Percentiles rank a stretch among this genome's conserved stretches.
phyloP scores from a whole-genome alignment of 2,797 vertebrate species.

The Erethizon dorsatum region DNA sequence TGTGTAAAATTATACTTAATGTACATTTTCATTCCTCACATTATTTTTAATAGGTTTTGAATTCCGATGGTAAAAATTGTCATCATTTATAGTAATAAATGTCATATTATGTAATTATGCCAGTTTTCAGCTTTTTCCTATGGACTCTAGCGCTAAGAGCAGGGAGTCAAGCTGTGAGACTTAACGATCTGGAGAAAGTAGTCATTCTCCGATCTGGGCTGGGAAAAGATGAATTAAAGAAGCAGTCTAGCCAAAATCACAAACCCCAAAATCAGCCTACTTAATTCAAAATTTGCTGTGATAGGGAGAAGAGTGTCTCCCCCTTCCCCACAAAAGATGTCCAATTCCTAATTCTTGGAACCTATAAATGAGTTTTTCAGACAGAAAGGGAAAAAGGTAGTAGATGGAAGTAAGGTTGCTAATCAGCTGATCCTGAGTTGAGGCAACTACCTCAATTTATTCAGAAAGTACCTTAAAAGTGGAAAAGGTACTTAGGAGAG shows the following conservation, averaged over 20 bases:
- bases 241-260: neutral
- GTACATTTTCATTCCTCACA: neutral
- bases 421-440: neutral
- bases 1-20: constrained; percentile 44
- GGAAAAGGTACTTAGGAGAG: neutral
- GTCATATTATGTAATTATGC: neutral
- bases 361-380: neutral
- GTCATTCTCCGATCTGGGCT: neutral
- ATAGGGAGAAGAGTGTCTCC: neutral
- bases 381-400: neutral
- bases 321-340: neutral
- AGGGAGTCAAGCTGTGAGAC: neutral
- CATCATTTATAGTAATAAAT: neutral
- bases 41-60: constrained; percentile 43
- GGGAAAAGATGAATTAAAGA: neutral
- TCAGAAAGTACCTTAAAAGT: neutral
- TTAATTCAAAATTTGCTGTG: neutral
- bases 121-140: neutral
- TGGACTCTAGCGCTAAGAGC: neutral
- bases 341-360: neutral
- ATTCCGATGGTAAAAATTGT: neutral
- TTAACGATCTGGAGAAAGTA: neutral
- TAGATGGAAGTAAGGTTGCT: neutral
- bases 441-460: neutral
- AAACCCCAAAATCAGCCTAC: constrained; percentile 6